Percentiles rank a stretch among this genome's conserved stretches.
Evolutionary conservation across 2,113 vertebrate species (phyloP).

Genomic region (Pampusana beccarii): DNA sequence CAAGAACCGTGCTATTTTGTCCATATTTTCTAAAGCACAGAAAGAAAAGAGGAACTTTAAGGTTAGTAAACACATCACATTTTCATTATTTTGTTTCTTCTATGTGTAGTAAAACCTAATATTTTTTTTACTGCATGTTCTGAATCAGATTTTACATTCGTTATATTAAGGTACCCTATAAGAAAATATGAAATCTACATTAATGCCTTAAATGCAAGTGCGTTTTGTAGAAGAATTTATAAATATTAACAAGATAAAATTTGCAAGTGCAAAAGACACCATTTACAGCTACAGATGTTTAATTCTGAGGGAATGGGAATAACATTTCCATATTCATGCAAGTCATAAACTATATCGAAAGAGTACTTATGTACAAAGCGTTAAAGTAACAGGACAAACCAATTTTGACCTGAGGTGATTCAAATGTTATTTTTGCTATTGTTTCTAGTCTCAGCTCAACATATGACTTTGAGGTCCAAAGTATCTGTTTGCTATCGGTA

Average conservation of each 20-base stretch:
- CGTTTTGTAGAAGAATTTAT: conserved; percentile 6
- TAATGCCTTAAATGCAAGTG: not conserved
- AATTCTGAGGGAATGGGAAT: not conserved
- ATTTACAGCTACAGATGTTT: conserved; percentile 40
- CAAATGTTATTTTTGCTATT: not conserved
- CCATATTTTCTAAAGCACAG: not conserved
- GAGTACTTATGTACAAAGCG: not conserved
- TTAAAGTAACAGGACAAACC: not conserved
- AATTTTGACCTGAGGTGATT: not conserved
- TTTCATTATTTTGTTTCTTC: not conserved
- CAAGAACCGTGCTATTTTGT: not conserved
- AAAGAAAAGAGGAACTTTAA: not conserved
- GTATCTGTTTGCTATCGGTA: not conserved
- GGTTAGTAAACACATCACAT: not conserved
- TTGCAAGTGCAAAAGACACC: not conserved
- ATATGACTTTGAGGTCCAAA: not conserved
- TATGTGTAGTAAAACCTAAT: not conserved
- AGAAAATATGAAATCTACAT: not conserved
- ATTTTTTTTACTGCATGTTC: not conserved
- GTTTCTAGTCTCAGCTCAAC: not conserved
- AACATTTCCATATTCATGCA: not conserved
- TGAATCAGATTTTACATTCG: not conserved
- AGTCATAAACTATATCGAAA: not conserved
- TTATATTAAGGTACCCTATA: not conserved
- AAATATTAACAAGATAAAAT: conserved; percentile 44